Percentiles rank a stretch among this genome's conserved stretches.
Conservation (phyloP, 1,140 invertebrate genomes). For the Drosophila sulfurigaster region DNA sequence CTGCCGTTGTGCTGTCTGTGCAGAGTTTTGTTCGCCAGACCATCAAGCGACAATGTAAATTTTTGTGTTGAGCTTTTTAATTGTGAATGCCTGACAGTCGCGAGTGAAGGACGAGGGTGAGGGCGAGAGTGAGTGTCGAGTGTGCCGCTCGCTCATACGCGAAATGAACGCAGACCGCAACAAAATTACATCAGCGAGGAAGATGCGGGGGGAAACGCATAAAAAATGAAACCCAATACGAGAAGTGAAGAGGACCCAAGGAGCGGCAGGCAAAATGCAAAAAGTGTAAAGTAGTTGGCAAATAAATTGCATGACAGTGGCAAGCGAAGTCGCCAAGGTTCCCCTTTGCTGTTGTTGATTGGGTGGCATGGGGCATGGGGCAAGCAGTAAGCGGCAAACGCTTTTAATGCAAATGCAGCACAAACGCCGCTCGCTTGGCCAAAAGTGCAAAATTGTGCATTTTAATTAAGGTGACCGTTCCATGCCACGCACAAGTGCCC, state of each 20-base stretch:
- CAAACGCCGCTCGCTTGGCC: constrained; percentile 57
- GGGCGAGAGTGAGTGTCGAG: constrained; percentile 1
- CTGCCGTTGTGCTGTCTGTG: constrained; percentile 2
- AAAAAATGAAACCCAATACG: constrained; percentile 69
- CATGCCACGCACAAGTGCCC: constrained; percentile 44
- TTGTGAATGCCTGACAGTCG: constrained; percentile 67
- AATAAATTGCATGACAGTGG: constrained; percentile 74
- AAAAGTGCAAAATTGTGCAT: constrained; percentile 84
- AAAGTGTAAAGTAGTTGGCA: constrained; percentile 75
- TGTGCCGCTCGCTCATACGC: constrained; percentile 63
- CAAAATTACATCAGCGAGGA: constrained; percentile 51
- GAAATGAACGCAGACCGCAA: constrained; percentile 77
- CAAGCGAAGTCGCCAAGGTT: constrained; percentile 62
- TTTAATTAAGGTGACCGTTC: constrained; percentile 83
- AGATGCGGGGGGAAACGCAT: constrained; percentile 42
- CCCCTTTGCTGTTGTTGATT: constrained; percentile 22
- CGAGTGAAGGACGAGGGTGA: neutral
- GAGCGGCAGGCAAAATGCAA: constrained; percentile 25
- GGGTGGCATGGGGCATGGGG: constrained; percentile 8
- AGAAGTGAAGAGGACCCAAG: constrained; percentile 28
- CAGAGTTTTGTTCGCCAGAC: constrained; percentile 47
- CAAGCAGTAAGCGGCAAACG: constrained; percentile 11
- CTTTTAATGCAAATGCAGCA: constrained; percentile 83
- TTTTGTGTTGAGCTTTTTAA: constrained; percentile 84
- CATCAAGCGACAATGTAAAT: constrained; percentile 83